Evolutionary conservation across 2,888 invertebrate genomes (phyloP).

Genomic region (Calliphora vomitoria): DNA sequence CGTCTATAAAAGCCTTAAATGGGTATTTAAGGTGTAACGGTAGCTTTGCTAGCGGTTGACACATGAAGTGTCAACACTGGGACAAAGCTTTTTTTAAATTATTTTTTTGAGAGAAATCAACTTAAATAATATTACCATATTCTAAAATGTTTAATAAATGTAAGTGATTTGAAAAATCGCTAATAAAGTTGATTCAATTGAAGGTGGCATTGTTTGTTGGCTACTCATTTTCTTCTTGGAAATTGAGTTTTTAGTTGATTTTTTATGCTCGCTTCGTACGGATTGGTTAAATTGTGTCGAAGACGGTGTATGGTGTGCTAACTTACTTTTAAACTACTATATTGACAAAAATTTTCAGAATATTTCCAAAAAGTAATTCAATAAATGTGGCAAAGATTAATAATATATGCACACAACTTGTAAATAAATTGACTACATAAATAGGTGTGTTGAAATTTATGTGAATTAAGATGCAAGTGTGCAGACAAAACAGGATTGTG

Average conservation of each 20-base stretch:
- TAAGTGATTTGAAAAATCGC: no score
- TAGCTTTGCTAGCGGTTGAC: no score
- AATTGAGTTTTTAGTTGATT: slow-evolving; percentile 63
- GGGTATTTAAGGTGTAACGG: no score
- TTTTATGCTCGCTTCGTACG: slow-evolving; percentile 62
- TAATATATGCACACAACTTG: background rate
- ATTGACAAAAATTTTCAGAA: slow-evolving; percentile 51
- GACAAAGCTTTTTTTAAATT: no score
- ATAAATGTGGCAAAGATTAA: slow-evolving; percentile 16
- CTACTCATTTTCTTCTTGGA: slow-evolving; percentile 58
- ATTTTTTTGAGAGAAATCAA: no score
- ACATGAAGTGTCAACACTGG: no score
- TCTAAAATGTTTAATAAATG: no score
- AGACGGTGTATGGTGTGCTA: slow-evolving; percentile 34
- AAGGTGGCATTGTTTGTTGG: slow-evolving; percentile 49
- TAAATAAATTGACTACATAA: background rate
- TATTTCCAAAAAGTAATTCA: slow-evolving; percentile 37
- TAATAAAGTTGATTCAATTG: no score
- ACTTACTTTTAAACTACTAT: slow-evolving; percentile 36
- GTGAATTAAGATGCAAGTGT: slow-evolving; percentile 59
- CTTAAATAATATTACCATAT: no score
- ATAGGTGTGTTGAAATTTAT: slow-evolving; percentile 32
- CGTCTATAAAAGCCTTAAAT: no score
- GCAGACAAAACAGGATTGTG: slow-evolving; percentile 70
- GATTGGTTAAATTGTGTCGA: slow-evolving; percentile 38